Conservation (phyloP, 2,797 vertebrate species). For the Gorsachius magnificus region DNA sequence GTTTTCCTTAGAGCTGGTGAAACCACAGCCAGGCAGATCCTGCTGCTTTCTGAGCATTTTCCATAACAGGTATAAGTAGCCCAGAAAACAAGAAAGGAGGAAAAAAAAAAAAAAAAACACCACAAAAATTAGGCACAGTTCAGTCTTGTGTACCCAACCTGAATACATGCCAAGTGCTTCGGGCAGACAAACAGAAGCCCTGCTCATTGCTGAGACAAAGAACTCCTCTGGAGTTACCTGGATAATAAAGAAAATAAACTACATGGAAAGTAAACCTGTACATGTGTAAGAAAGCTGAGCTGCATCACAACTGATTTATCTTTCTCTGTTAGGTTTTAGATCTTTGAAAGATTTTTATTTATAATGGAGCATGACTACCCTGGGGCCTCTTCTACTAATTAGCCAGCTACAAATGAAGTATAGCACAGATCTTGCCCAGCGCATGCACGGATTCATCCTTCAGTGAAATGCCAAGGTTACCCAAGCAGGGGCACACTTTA, state of each 20-base stretch:
- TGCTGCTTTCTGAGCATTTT: neutral
- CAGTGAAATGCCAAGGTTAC: neutral
- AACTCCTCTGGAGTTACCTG: neutral
- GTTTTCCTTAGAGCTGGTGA: neutral
- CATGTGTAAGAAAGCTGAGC: neutral
- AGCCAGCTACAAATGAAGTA: neutral
- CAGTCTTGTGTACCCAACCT: neutral
- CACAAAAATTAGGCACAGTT: neutral
- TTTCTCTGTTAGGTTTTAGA: neutral
- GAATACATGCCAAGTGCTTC: neutral
- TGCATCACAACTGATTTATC: neutral
- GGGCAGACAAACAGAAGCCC: neutral
- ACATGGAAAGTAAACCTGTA: neutral
- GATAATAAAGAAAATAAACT: neutral
- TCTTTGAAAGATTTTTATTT: neutral
- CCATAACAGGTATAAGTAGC: neutral
- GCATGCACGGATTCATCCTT: neutral
- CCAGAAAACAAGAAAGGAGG: fast-evolving
- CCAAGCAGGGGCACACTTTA: neutral
- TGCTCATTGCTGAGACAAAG: neutral
- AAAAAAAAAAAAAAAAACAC: no score
- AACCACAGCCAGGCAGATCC: neutral
- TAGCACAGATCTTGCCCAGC: neutral
- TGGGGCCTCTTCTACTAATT: neutral
- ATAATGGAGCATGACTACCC: neutral